These are phyloP conservation scores for Peromyscus maniculatus DNA, from an alignment of 2,113 vertebrate genomes.

Conservation along the genomic window DNA sequence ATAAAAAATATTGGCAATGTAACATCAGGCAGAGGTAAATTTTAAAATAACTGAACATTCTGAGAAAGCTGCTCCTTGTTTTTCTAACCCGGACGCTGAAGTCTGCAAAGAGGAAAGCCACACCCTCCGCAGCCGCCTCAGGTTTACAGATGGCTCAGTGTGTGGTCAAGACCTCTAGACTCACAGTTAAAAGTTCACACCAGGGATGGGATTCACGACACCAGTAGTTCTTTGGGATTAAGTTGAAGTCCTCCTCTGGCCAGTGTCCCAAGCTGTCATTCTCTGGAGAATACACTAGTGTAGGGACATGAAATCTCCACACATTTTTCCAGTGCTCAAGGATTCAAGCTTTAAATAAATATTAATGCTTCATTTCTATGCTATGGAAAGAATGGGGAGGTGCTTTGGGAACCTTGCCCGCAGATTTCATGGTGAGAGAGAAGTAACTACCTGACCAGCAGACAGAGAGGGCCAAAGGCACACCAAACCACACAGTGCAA, in stretches of 20 bases:
- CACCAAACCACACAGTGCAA: slow-evolving; percentile 76
- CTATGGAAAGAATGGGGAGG: slow-evolving; percentile 74
- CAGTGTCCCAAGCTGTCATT: background rate
- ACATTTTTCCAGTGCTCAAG: slow-evolving; percentile 18
- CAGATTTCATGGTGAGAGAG: slow-evolving; percentile 79
- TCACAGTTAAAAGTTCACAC: slow-evolving; percentile 65
- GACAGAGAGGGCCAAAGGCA: slow-evolving; percentile 60
- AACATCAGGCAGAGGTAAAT: slow-evolving; percentile 59
- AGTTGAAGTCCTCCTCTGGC: slow-evolving; percentile 33
- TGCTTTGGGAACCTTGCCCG: slow-evolving; percentile 68
- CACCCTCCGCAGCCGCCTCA: slow-evolving; percentile 67
- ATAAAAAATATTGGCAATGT: slow-evolving; percentile 58
- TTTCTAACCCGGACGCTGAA: slow-evolving; percentile 80
- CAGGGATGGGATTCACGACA: slow-evolving; percentile 39
- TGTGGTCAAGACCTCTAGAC: slow-evolving; percentile 77
- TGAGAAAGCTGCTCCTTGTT: slow-evolving; percentile 75
- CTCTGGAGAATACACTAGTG: background rate
- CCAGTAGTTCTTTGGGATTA: slow-evolving; percentile 21
- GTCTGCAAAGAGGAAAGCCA: slow-evolving; percentile 65
- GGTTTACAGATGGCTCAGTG: slow-evolving; percentile 71
- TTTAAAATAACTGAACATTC: slow-evolving; percentile 71
- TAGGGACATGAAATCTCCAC: background rate
- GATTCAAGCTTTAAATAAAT: slow-evolving; percentile 74
- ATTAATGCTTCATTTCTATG: slow-evolving; percentile 69
- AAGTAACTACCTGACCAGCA: slow-evolving; percentile 79